phyloP scores from a whole-genome alignment of 2,797 vertebrate genomes.

The Megaceryle alcyon region DNA sequence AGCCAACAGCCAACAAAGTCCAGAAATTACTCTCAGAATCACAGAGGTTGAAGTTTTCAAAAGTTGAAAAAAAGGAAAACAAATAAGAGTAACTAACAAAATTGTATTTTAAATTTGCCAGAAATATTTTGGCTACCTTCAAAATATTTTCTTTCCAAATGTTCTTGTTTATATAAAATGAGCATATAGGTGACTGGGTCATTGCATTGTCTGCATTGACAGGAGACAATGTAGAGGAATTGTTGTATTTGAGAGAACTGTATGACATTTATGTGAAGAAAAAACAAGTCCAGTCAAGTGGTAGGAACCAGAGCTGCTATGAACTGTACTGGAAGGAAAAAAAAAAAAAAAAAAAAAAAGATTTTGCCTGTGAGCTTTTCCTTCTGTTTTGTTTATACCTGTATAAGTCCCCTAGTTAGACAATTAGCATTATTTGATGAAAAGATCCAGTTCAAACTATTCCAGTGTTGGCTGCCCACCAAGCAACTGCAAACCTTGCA shows the following conservation, averaged over 20 bases:
- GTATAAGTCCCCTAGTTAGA: background rate
- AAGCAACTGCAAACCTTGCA: background rate
- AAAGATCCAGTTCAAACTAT: background rate
- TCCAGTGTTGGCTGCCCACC: background rate
- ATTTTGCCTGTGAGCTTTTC: background rate
- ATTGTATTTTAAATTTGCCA: background rate
- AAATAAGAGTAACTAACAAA: background rate
- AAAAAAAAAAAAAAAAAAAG: background rate
- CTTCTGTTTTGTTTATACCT: background rate
- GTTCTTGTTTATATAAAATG: background rate
- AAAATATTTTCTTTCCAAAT: background rate
- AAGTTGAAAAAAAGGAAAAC: background rate
- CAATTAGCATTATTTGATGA: background rate
- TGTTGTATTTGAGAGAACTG: slow-evolving; percentile 86
- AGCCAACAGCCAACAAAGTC: background rate
- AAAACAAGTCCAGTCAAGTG: slow-evolving; percentile 65
- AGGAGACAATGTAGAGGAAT: slow-evolving; percentile 90
- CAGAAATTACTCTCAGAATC: background rate
- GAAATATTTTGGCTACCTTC: background rate
- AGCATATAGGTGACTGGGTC: slow-evolving; percentile 72
- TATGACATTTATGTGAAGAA: slow-evolving; percentile 80
- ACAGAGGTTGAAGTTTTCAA: background rate
- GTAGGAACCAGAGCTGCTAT: slow-evolving; percentile 49
- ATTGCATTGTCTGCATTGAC: slow-evolving; percentile 89
- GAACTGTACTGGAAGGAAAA: background rate